phyloP scores from a whole-genome alignment of 2,113 vertebrate genomes.

The Eretmochelys imbricata region DNA sequence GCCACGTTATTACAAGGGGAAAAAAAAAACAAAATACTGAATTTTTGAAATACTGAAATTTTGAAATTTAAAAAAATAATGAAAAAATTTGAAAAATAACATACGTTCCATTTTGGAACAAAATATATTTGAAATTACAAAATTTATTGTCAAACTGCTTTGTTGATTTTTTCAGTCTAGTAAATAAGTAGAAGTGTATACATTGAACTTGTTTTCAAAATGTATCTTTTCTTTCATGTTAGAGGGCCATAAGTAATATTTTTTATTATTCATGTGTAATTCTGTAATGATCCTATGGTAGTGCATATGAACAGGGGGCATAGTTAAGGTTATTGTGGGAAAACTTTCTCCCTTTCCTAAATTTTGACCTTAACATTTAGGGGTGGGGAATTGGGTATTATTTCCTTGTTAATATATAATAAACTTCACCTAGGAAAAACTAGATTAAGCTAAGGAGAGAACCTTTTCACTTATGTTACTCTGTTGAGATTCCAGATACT shows the following conservation, averaged over 20 bases:
- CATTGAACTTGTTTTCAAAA: not conserved
- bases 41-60: not conserved
- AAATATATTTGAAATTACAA: not conserved
- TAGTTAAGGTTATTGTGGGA: not conserved
- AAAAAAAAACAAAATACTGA: not conserved
- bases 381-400: not conserved
- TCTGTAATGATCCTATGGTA: not conserved
- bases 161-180: not conserved
- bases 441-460: not conserved
- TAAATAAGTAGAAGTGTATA: not conserved
- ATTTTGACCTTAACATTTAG: rapidly evolving
- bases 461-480: not conserved
- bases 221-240: not conserved
- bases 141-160: not conserved
- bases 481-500: not conserved
- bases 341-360: not conserved
- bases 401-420: not conserved
- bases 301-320: not conserved
- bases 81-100: not conserved
- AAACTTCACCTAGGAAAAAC: not conserved
- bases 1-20: not conserved
- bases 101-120: not conserved
- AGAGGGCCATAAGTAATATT: not conserved
- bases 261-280: not conserved
- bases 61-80: not conserved